Conservation (phyloP, 2,888 invertebrate species). For the Aleiodes testaceus region DNA sequence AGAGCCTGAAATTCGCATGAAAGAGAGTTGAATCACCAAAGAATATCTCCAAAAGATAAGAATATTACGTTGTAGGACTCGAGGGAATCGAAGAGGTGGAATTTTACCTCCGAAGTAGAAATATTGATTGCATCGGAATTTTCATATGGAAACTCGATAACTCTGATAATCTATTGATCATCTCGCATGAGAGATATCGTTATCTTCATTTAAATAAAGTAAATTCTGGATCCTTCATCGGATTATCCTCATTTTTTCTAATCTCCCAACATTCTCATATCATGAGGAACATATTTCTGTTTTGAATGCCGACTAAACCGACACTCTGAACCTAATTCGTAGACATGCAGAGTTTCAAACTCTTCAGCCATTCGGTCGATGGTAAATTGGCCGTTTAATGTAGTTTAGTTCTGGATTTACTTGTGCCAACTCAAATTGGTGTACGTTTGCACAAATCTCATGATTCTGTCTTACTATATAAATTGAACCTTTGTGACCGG, state of each 20-base stretch:
- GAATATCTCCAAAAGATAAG: slow-evolving; percentile 48
- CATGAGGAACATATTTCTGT: neutral
- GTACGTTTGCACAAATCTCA: neutral
- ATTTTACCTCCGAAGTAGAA: slow-evolving; percentile 29
- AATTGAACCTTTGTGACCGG: neutral
- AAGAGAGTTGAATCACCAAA: slow-evolving; percentile 22
- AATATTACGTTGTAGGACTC: slow-evolving; percentile 43
- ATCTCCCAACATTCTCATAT: neutral
- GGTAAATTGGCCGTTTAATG: slow-evolving; percentile 47
- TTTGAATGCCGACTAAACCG: slow-evolving; percentile 15
- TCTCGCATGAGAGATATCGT: slow-evolving; percentile 15
- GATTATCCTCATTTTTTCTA: no score
- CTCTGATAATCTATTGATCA: slow-evolving; percentile 39
- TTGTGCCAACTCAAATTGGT: slow-evolving; percentile 42
- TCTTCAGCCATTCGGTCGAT: slow-evolving; percentile 37
- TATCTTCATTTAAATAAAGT: slow-evolving; percentile 21
- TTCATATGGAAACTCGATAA: slow-evolving; percentile 34
- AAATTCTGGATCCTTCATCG: neutral
- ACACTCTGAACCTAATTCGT: slow-evolving; percentile 38
- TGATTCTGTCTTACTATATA: slow-evolving; percentile 7
- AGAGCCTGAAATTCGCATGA: slow-evolving; percentile 5
- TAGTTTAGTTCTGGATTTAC: slow-evolving; percentile 48
- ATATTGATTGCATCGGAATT: slow-evolving; percentile 25
- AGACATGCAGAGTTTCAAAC: slow-evolving; percentile 31
- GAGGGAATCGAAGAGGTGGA: slow-evolving; percentile 31